A percentile compares a stretch with the other conserved stretches of the same genome.
Conservation (phyloP, 2,888 invertebrate genomes). For the Caenorhabditis afra region DNA sequence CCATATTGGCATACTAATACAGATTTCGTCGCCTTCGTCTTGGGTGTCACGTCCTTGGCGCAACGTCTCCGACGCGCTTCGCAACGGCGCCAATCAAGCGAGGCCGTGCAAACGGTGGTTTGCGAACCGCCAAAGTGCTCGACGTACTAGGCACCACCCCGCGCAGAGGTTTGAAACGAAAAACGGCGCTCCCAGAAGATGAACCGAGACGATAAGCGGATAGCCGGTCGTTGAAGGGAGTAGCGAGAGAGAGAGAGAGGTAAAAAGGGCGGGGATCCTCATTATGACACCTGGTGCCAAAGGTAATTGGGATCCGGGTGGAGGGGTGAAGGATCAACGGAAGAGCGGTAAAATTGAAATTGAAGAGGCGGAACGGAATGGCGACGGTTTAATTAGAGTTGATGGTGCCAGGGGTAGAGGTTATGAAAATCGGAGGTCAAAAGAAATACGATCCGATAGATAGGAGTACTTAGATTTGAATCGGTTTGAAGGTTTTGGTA, state of each 20-base stretch:
- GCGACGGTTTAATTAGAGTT: background rate
- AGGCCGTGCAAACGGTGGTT: conserved; percentile 30
- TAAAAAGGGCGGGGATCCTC: conserved; percentile 7
- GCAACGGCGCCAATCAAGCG: conserved; percentile 35
- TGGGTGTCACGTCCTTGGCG: conserved; percentile 52
- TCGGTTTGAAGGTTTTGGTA: background rate
- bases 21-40: conserved; percentile 5
- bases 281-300: background rate
- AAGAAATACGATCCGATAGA: conserved; percentile 5
- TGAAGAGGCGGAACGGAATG: background rate
- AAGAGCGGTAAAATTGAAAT: no score
- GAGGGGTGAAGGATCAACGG: background rate
- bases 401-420: conserved; percentile 10
- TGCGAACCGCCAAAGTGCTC: conserved; percentile 40
- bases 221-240: background rate
- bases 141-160: conserved; percentile 31
- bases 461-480: conserved; percentile 2
- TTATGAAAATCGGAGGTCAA: background rate
- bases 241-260: background rate
- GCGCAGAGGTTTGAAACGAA: conserved; percentile 19
- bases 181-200: conserved; percentile 19
- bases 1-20: conserved; percentile 54
- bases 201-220: conserved; percentile 44
- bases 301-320: background rate
- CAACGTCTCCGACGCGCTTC: no score